Percentiles rank a stretch among this genome's conserved stretches.
Conservation (phyloP, 2,797 vertebrate species). For the Furcifer pardalis region DNA sequence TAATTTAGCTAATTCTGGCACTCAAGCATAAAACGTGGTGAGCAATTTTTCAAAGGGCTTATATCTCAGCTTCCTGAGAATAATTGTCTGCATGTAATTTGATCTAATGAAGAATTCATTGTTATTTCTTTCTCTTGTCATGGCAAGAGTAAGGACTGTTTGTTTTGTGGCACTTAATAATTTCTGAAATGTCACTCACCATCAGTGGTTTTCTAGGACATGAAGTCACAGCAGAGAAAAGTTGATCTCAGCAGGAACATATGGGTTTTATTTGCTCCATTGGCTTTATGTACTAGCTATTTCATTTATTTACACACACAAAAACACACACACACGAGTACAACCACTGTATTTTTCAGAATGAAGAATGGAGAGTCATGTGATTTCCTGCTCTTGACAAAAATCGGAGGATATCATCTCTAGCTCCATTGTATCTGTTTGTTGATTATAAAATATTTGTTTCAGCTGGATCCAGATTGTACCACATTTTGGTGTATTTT, state of each 20-base stretch:
- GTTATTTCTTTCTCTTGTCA: slow-evolving; percentile 19
- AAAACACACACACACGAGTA: background rate
- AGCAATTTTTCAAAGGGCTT: slow-evolving; percentile 9
- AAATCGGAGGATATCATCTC: background rate
- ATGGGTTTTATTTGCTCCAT: background rate
- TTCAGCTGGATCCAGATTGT: background rate
- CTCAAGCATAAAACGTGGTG: background rate
- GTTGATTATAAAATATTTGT: background rate
- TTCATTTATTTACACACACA: background rate
- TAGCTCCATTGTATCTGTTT: background rate
- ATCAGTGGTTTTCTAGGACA: slow-evolving; percentile 18
- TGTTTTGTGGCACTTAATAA: background rate
- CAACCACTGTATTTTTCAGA: background rate
- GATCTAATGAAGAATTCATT: slow-evolving; percentile 11
- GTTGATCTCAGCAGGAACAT: slow-evolving; percentile 16
- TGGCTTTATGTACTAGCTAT: background rate
- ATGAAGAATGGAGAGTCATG: background rate
- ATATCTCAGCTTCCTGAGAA: slow-evolving; percentile 12
- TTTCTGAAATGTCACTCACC: slow-evolving; percentile 21
- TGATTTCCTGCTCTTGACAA: background rate
- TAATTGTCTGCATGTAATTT: rapidly evolving
- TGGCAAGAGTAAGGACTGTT: slow-evolving; percentile 26
- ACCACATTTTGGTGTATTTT: no score
- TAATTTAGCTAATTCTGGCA: slow-evolving; percentile 6
- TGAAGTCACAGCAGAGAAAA: slow-evolving; percentile 30